Conservation (phyloP, 2,797 vertebrate genomes). For the Typhlichthys eigenmanni region DNA sequence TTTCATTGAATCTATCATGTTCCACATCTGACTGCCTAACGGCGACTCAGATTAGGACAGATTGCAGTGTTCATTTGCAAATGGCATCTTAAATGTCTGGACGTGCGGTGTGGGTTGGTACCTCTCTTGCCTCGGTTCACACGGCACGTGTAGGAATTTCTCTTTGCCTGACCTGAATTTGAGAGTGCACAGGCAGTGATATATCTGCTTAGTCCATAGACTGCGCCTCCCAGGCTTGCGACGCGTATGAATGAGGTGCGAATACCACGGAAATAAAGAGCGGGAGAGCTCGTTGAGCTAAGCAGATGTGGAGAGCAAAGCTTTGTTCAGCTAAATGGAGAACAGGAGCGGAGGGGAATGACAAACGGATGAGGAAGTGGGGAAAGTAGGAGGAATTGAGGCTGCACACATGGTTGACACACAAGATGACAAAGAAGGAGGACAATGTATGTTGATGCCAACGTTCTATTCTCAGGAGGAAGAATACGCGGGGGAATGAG, state of each 20-base stretch:
- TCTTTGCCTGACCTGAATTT: slow-evolving; percentile 3
- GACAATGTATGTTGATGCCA: background rate
- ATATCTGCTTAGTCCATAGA: background rate
- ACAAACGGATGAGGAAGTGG: background rate
- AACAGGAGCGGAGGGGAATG: background rate
- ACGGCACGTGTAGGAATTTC: background rate
- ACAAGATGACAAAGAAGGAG: background rate
- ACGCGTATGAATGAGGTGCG: slow-evolving; percentile 1
- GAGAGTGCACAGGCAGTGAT: background rate
- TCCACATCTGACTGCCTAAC: slow-evolving; percentile 27
- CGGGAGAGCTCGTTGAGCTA: background rate
- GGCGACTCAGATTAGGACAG: slow-evolving; percentile 13
- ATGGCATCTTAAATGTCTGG: background rate
- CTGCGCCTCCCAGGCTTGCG: background rate
- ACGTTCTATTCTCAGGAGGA: background rate
- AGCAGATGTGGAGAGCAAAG: background rate
- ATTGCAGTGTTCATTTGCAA: slow-evolving; percentile 18
- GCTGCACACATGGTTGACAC: too few relatives aligned
- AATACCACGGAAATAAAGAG: background rate
- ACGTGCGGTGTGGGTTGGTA: slow-evolving; percentile 6
- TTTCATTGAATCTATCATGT: slow-evolving; percentile 48
- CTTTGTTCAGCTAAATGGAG: too few relatives aligned
- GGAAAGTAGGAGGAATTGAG: slow-evolving; percentile 1
- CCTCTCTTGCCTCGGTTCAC: background rate
- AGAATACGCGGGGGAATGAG: background rate